Evolutionary conservation across 2,797 vertebrate genomes (phyloP), one percentile per base, ranked within the genome.

Genomic region (Alcedo atthis): DNA sequence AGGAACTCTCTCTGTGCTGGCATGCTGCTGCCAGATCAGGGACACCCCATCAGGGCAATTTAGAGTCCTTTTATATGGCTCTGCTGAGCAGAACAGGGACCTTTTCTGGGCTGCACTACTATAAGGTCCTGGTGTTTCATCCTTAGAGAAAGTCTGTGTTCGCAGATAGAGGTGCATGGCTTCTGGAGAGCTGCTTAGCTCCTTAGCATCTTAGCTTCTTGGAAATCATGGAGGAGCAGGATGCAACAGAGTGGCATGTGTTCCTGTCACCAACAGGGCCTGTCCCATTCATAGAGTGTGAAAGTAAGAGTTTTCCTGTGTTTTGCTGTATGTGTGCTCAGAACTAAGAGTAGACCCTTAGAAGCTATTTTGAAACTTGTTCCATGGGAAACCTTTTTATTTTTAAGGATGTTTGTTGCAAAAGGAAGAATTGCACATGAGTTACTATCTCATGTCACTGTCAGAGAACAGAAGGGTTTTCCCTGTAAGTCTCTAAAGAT

Each of bases 21-120:
- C 9, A 5, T 1, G 1, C 24, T 68, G 12, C 59, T 73, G 32
- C 59, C 58, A 25, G 59, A 20, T 4, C 7, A 0, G 53, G 45
- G 45, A 35, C 35, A 83, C 7, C 16, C 26, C 78, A 49, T 16
- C 20, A 40, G 61, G 53, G 16, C 24, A 8, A 58, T 17, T 26
- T 28, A 33, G n/a, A 13, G 15, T 45, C 42, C 14, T 6, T 61
- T 25, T 6, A 28, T 2, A 1, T 70, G 73, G 18, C 33, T 80
- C 18, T 9, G 8, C 45, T 53, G 53, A 45, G 63, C 46, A 71
- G 45, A n/a, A 51, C 45, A 45, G 25, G 17, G 26, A 24, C 2
- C 15, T 75, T 53, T 74, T 33, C 58, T 33, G 28, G 26, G 17
- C 45, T 79, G 21, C 32, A 7, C 5, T 68, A 6, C 30, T 37